Conservation (phyloP, 2,888 invertebrate genomes). For the Quadriops clusia region DNA sequence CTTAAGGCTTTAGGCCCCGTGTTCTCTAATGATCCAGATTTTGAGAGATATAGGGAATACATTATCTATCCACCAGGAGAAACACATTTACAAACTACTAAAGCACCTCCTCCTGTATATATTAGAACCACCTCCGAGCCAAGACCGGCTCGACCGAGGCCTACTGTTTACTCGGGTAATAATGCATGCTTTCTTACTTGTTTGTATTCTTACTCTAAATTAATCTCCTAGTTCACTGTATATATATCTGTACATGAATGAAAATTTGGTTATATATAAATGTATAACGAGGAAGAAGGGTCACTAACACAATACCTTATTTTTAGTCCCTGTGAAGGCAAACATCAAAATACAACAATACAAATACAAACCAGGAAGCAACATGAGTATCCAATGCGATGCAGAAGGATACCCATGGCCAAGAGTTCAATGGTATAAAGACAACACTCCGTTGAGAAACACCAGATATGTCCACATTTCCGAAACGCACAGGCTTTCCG, state of each 20-base stretch:
- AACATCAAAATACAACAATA: conserved; percentile 46
- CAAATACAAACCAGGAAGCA: conserved; percentile 52
- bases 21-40: conserved; percentile 43
- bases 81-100: conserved; percentile 13
- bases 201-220: too few relatives aligned
- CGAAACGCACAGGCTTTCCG: conserved; percentile 59
- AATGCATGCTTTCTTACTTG: too few relatives aligned
- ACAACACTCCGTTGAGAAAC: conserved; percentile 43
- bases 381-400: conserved; percentile 59
- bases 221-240: too few relatives aligned
- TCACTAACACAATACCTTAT: too few relatives aligned
- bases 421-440: conserved; percentile 70
- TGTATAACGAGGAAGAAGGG: too few relatives aligned
- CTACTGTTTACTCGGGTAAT: conserved; percentile 1
- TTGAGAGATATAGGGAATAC: conserved; percentile 47
- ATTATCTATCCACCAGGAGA: conserved; percentile 42
- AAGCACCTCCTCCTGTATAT: conserved; percentile 23
- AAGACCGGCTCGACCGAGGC: conserved; percentile 20
- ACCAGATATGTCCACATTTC: conserved; percentile 17
- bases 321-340: conserved; percentile 52
- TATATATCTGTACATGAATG: too few relatives aligned
- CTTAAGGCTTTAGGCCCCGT: conserved; percentile 62
- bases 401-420: conserved; percentile 70
- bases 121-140: conserved; percentile 12
- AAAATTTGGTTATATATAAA: too few relatives aligned